Evolutionary conservation across 2,113 vertebrate genomes (phyloP), one percentile per base, ranked within the genome.

Genomic region (Gymnorhina tibicen): DNA sequence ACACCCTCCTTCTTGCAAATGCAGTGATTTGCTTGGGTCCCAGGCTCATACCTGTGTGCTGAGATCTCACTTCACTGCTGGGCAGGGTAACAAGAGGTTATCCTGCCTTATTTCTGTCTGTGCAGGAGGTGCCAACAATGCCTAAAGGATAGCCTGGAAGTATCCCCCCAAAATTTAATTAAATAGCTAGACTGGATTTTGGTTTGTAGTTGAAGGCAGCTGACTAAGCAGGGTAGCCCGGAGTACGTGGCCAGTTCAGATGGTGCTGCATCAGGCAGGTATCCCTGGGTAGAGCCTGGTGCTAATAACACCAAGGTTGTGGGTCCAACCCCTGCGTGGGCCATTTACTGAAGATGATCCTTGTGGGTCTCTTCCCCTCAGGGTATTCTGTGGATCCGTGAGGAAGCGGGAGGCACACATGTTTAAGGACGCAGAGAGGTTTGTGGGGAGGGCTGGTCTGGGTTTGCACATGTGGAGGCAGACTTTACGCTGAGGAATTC

Each of bases 341-440:
- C 35, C 9, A 1, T 26, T 42, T 11, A 11, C 33, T 37, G 21
- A 18, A 39, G 18, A 5, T 37, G 33, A 5, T 46, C 27, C 22
- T 16, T 37, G 11, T 52, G 33, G 27, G 33, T 46, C 37, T 52
- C 27, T 52, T 69, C 23, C 39, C 15, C 27, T 32, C 47, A n/a
- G 72, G 26, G 10, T 9, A 16, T 37, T 47, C 50, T 23, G 12
- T 49, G 50, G 32, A 42, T 42, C 42, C 13, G 1, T 49, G 52
- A 30, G 60, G 68, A 69, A 53, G 49, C 0, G 0, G 13, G 35
- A 93, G n/a, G 16, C 70, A 52, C 39, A 27, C 0, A 0, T 69
- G 39, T 62, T 64, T 44, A 62, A 88, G 79, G 67, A 22, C 0
- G 1, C 26, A 42, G 52, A 74, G n/a, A 23, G 21, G 20, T 78